Base-by-base conservation (phyloP, 2,113 vertebrate genomes). In the Argyrosomus japonicus region DNA sequence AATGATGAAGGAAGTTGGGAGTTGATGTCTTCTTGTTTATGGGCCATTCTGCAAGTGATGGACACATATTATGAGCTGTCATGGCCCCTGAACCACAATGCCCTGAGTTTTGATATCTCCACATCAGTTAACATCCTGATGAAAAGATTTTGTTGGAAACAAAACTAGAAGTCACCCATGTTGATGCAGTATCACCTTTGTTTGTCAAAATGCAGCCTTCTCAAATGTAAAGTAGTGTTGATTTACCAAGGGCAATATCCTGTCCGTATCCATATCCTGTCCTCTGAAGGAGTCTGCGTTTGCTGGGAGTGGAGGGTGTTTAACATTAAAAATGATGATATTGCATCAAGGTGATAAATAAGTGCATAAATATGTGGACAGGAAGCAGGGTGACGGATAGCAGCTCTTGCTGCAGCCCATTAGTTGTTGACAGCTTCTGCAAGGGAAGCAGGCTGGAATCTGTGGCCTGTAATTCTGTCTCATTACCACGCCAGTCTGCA, bases 381-480 rank as follows among this genome's bases (percentile, higher is more conserved):
- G 90, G 93, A 94, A 94, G 89, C 93, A 93, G 93, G 95, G 96
- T 89, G 93, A 96, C 89, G 78, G 92, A 96, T 94, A 76, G 86
- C 75, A 36, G 85, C 92, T 89, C 93, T 94, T 74, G 84, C 86
- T 83, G 87, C 77, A 93, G 88, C 54, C 93, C 95, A 96, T 96
- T 95, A 96, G 91, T 80, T 94, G 93, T 91, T 96, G 95, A 95
- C 95, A 96, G 94, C 88, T 91, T 75, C 72, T 91, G 92, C 90
- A 87, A 91, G 92, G 92, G 91, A 95, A 91, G 95, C 93, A 91
- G 92, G 89, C 90, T 47, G 84, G 84, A 95, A 93, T 93, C 89
- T 93, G 89, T 88, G 89, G 90, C 94, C 93, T 94, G 93, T 96
- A 95, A 96, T 97, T 97, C 96, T 91, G 93, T 93, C 96, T 97